Percentiles rank a stretch among this genome's conserved stretches.
These are phyloP conservation scores for Varroa destructor DNA, from an alignment of 1,140 invertebrate species.

Conservation along the genomic window DNA sequence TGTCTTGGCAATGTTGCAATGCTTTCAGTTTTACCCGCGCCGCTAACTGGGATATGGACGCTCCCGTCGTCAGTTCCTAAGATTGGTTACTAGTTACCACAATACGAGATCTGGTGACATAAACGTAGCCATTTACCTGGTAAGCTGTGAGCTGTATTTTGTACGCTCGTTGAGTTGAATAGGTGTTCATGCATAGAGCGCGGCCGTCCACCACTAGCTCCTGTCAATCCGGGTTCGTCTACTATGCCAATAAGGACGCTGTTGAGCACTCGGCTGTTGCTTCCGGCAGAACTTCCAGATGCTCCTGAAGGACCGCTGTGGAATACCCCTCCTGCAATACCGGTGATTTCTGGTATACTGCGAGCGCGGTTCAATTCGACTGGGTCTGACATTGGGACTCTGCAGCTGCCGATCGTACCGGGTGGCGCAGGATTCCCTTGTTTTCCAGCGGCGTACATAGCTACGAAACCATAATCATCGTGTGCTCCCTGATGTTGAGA, in stretches of 20 bases:
- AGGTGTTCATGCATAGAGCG: conserved; percentile 12
- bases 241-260: neutral
- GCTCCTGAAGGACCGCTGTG: neutral
- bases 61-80: no score
- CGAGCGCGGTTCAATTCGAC: conserved; percentile 1
- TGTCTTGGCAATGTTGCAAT: no score
- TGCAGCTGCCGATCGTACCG: no score
- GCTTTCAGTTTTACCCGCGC: no score
- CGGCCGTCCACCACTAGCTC: neutral
- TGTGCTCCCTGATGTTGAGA: neutral
- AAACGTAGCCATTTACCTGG: neutral
- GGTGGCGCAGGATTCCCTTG: no score
- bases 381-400: neutral
- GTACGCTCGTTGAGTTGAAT: neutral
- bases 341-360: conserved; percentile 13
- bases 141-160: conserved; percentile 10
- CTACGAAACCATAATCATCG: conserved; percentile 20
- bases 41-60: no score
- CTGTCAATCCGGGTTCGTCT: neutral
- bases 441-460: neutral
- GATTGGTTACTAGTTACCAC: no score
- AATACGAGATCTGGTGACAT: no score
- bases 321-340: neutral
- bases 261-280: neutral
- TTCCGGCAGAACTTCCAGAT: neutral